Base-by-base conservation (phyloP, 2,888 invertebrate species). In the Acleris literana region DNA sequence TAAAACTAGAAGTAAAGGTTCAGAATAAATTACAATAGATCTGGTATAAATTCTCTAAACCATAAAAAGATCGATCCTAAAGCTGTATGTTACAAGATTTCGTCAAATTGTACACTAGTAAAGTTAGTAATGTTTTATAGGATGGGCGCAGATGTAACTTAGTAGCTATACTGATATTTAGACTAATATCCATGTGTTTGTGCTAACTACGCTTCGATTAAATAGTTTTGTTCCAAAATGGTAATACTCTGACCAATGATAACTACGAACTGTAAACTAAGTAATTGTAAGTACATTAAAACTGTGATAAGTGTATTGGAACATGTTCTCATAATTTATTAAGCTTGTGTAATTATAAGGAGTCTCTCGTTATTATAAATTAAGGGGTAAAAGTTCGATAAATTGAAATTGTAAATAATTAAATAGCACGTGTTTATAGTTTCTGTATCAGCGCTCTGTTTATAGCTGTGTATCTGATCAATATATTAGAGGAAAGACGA, bases 221-320 rank as follows among this genome's bases (percentile, higher is more conserved):
- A 43, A 46, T 59, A 49, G 29, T 54, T 68, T 63, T 29, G 63
- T 63, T 63, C 25, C 18, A 68, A 68, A 64, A 46, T 64, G 62
- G 70, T 71, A 74, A 70, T 76, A 78, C 79, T 83, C 80, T 76
- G 88, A 88, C 88, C 87, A 88, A 87, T 73, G 77, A 72, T 79
- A 78, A 81, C 82, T 75, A 60, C 73, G 79, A 77, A 83, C 76
- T 83, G 83, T 84, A 81, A 85, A 76, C 39, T 39, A 39, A 39
- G 72, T 84, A 83, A 76, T 80, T 85, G 81, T 89, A 88, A 84
- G 87, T 84, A 81, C 82, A 82, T 85, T 66, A 66, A 85, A 89
- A 84, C 90, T 91, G 90, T 91, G 90, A 91, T 91, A 91, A 88
- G 89, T 84, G 84, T 82, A 66, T 57, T 62, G 66, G 61, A 66